Conservation (phyloP, 2,113 vertebrate species). For the Anolis carolinensis region DNA sequence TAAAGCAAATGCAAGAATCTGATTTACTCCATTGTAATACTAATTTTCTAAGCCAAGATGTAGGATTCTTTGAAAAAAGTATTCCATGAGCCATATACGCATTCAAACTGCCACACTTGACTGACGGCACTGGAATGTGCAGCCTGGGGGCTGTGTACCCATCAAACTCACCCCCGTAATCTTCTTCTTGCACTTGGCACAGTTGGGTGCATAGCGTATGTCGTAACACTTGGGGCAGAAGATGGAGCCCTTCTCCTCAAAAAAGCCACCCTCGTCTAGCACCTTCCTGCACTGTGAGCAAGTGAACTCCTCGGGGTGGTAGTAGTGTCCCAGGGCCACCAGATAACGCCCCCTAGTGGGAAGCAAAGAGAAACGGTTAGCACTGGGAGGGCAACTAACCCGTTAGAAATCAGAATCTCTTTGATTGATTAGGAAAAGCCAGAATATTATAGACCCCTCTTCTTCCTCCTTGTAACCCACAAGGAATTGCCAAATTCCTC, state of each 20-base stretch:
- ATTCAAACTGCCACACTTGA: neutral
- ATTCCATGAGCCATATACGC: too few species aligned
- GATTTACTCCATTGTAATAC: neutral
- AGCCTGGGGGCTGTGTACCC: neutral
- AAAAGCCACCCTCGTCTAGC: constrained; percentile 95
- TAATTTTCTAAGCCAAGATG: neutral
- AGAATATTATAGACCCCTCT: neutral
- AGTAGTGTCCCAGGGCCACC: constrained; percentile 92
- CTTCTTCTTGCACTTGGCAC: constrained; percentile 97
- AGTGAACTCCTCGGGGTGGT: constrained; percentile 96
- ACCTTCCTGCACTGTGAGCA: constrained; percentile 92
- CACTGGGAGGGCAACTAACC: neutral
- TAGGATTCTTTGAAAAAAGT: neutral
- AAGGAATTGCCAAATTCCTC: neutral
- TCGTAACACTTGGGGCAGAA: constrained; percentile 95
- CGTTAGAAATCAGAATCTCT: neutral
- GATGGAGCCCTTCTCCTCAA: constrained; percentile 93
- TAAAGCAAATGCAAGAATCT: constrained; percentile 56
- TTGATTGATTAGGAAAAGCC: neutral
- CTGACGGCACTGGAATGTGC: neutral
- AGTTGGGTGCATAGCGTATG: constrained; percentile 90
- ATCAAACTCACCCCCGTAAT: constrained; percentile 88
- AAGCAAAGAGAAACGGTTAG: neutral
- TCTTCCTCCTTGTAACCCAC: too few species aligned
- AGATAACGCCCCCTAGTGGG: constrained; percentile 89